Conservation (phyloP, 2,888 invertebrate species). For the Diabrotica balteata region DNA sequence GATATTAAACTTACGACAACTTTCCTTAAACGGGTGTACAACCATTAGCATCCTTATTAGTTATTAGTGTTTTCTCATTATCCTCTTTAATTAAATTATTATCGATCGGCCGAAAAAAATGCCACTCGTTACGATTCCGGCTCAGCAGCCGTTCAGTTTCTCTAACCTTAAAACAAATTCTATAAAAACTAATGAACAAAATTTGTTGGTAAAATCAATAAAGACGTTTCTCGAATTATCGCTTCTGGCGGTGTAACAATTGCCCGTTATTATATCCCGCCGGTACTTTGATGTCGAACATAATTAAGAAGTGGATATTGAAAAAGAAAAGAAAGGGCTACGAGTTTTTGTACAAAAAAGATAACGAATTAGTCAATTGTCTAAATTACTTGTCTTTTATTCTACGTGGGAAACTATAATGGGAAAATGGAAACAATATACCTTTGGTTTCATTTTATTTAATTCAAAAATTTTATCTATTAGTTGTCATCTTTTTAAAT, state of each 20-base stretch:
- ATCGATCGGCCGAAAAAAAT: too few species aligned
- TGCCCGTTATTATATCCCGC: neutral
- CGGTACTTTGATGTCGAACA: slow-evolving; percentile 6
- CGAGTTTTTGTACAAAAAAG: neutral
- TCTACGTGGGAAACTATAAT: too few species aligned
- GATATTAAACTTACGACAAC: too few species aligned
- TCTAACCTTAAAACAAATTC: neutral
- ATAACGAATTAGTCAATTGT: too few species aligned
- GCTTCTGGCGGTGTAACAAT: slow-evolving; percentile 1
- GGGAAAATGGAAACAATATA: too few species aligned
- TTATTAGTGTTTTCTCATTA: too few species aligned
- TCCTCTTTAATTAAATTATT: too few species aligned
- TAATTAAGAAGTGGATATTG: neutral
- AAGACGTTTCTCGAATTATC: neutral
- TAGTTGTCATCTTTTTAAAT: neutral
- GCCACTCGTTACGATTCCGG: too few species aligned
- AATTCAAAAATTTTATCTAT: neutral
- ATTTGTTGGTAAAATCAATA: neutral
- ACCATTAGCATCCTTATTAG: too few species aligned
- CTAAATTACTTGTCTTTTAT: too few species aligned
- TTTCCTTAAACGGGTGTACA: too few species aligned
- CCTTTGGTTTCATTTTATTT: neutral
- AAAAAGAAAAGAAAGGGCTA: slow-evolving; percentile 1
- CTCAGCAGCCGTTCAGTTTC: neutral
- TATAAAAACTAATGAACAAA: slow-evolving; percentile 5